Evolutionary conservation across 2,888 invertebrate genomes (phyloP), one percentile per base, ranked within the genome.

Genomic region (Nineta flava): DNA sequence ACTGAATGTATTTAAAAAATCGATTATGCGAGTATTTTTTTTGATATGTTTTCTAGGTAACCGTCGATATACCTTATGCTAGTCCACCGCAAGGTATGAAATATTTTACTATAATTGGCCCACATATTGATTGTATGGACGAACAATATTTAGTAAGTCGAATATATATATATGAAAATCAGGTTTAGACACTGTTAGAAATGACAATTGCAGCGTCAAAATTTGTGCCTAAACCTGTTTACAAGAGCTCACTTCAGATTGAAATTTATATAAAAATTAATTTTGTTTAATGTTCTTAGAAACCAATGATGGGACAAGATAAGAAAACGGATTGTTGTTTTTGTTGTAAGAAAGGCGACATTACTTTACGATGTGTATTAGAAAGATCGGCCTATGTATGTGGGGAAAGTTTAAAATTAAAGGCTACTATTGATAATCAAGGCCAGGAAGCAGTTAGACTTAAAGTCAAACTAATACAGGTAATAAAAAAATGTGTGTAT

Each of bases 121-220:
- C 84, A 12, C 81, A 83, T 60, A 81, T 83, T 57, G 84, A 85
- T 65, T 83, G 83, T 63, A 83, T 83, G 83, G 84, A 85, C 55
- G 83, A 83, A 61, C 79, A 82, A 59, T 83, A 82, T 62, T 66
- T 84, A 70, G 83, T 83, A 64, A 69, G 71, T 58, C 45, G 19
- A n/a, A n/a, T n/a, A n/a, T n/a, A n/a, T n/a, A n/a, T n/a, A n/a
- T n/a, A n/a, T n/a, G n/a, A n/a, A n/a, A n/a, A n/a, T n/a, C 26
- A 26, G 7, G 26, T 26, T 7, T 26, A 3, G 26, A 7, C 26
- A 26, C 19, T 19, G 19, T n/a, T n/a, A n/a, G n/a, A n/a, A n/a
- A n/a, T n/a, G n/a, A n/a, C n/a, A n/a, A n/a, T n/a, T n/a, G n/a
- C n/a, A n/a, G n/a, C n/a, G n/a, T n/a, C n/a, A n/a, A n/a, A n/a